Base-by-base conservation (phyloP, 2,797 vertebrate genomes). In the Acrossocheilus fasciatus region DNA sequence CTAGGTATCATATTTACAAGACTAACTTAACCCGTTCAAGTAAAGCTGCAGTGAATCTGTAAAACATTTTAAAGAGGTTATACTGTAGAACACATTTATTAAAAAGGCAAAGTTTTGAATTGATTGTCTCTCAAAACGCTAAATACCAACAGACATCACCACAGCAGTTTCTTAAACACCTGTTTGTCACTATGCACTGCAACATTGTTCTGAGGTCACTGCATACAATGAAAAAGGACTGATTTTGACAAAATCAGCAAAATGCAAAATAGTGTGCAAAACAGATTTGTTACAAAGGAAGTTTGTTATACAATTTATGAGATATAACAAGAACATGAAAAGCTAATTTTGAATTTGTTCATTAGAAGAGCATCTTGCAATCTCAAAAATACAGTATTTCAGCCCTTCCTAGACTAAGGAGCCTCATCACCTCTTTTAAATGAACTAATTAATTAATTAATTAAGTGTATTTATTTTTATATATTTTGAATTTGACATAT, bases 121-220 rank as follows among this genome's bases (percentile, higher is more conserved):
- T 11, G 43, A 18, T 6, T 43, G 4, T 43, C 54, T 79, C 36
- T 64, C 23, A 79, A 54, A 76, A 52, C 2, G 12, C 30, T 68
- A 68, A 68, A 54, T 15, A 45, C n/a, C 39, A 79, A 18, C 4
- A 62, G 76, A 18, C 54, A 45, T 15, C 36, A 43, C 76, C 54
- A 64, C 57, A 79, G 57, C 36, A 62, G 36, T 79, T 62, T 78
- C 54, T n/a, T 41, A 43, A 79, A 41, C 4, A 62, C 76, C 50
- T 15, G 14, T 62, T 43, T 78, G 54, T 54, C 2, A 26, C 23
- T 72, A 12, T 36, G 30, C 47, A 54, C 47, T 20, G 47, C 45
- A 52, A 39, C 4, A 36, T 3, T 57, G 34, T 54, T 77, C 20
- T 39, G 34, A 59, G 54, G 20, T 59, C 52, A 41, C 1, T 41